Conservation (phyloP, 2,888 invertebrate genomes). For the Agrenia bidenticulata region DNA sequence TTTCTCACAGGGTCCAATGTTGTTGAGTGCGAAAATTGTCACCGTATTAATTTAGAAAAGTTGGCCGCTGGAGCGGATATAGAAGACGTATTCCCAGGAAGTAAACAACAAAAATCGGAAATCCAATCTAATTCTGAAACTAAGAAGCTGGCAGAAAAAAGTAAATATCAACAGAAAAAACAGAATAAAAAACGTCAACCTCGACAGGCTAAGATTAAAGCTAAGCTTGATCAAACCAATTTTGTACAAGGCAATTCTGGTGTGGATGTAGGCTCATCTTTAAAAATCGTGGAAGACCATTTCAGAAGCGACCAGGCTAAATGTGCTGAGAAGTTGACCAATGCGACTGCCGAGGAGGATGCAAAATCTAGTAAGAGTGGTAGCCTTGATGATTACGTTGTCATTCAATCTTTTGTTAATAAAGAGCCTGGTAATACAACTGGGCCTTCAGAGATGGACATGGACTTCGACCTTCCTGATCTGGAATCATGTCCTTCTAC, state of each 20-base stretch:
- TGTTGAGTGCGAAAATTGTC: conserved; percentile 87
- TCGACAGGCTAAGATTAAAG: conserved; percentile 30
- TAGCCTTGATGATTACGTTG: conserved; percentile 35
- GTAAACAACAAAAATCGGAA: conserved; percentile 24
- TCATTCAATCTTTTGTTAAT: conserved; percentile 10
- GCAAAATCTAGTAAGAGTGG: conserved; percentile 27
- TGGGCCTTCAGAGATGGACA: conserved; percentile 3
- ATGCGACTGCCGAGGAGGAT: conserved; percentile 19
- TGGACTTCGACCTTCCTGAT: conserved; percentile 1
- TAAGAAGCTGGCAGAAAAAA: neutral
- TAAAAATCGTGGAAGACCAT: conserved; percentile 33
- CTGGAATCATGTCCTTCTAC: neutral
- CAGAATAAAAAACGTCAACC: conserved; percentile 30
- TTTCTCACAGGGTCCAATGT: conserved; percentile 87
- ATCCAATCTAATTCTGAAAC: neutral
- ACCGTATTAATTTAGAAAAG: conserved; percentile 44
- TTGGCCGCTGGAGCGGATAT: conserved; percentile 61
- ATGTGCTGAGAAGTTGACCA: neutral
- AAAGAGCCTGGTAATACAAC: neutral
- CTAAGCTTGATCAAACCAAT: conserved; percentile 7
- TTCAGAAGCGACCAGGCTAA: conserved; percentile 13
- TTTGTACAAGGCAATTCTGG: conserved; percentile 6
- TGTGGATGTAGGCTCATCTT: conserved; percentile 8
- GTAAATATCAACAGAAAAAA: conserved; percentile 18
- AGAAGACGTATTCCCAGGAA: conserved; percentile 62